Evolutionary conservation across 2,797 vertebrate species (phyloP), one percentile per base, ranked within the genome.

Genomic region (Rhinatrema bivittatum): DNA sequence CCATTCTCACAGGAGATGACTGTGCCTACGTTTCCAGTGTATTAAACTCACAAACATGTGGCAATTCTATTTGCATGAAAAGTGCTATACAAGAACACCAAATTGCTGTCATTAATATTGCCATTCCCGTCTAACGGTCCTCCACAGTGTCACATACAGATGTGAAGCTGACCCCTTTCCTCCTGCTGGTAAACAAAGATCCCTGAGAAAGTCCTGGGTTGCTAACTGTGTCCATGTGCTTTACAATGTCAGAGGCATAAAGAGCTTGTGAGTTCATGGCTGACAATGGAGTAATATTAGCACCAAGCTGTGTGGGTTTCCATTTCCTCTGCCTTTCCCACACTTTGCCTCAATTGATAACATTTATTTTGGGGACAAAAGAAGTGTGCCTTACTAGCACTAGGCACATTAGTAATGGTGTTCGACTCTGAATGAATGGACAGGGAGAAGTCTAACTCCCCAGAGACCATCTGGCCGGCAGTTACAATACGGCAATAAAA

Each of bases 391-490:
- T 51, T 50, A 50, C 53, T 46, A 61, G 62, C 60, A 70, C 67
- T 58, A 40, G 34, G 29, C 1, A 56, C 68, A 76, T 83, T 80
- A 81, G 76, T 73, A 74, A 74, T 29, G 65, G 63, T 62, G 53
- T 56, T 62, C 75, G 78, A 68, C 50, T 60, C 61, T 70, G 63
- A 75, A 76, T 78, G 70, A 64, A 62, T 46, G 62, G 36, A 66
- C 55, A 42, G 59, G 40, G 46, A n/a, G n/a, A 41, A 62, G 73
- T 57, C 52, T 62, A 53, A 60, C 72, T 78, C 81, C 82, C 79
- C 73, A 80, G 78, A 81, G 78, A 67, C 84, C 84, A 85, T 85
- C 84, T 85, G 84, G 79, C 78, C 60, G 66, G 39, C 56, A 41
- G 57, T 59, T 56, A 65, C 75, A 68, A 78, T 59, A 57, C 68